Conservation (phyloP, 2,888 invertebrate genomes). For the Nemotelus nigrinus region DNA sequence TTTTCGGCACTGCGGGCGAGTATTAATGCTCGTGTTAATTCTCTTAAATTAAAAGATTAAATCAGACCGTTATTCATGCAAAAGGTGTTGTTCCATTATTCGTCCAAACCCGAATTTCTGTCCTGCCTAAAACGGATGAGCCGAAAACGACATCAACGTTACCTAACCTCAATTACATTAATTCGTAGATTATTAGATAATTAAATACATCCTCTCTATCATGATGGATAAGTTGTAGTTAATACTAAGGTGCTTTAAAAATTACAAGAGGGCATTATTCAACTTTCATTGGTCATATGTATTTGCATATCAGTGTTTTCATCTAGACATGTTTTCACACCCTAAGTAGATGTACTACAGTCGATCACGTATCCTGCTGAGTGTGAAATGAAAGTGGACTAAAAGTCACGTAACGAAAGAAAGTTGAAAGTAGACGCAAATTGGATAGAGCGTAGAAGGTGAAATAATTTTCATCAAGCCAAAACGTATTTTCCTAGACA, state of each 20-base stretch:
- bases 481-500: too few relatives aligned
- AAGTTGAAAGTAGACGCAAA: too few relatives aligned
- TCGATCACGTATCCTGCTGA: background rate
- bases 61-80: constrained; percentile 55
- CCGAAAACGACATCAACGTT: too few relatives aligned
- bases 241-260: background rate
- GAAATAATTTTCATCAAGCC: too few relatives aligned
- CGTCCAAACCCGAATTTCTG: background rate
- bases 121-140: too few relatives aligned
- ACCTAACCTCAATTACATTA: constrained; percentile 1
- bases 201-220: background rate
- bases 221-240: background rate
- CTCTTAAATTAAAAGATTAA: constrained; percentile 65
- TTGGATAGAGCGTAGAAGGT: too few relatives aligned
- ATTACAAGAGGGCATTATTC: too few relatives aligned
- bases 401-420: too few relatives aligned
- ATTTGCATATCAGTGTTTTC: constrained; percentile 6
- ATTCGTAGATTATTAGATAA: background rate
- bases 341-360: background rate
- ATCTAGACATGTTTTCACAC: constrained; percentile 20
- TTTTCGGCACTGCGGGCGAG: too few relatives aligned
- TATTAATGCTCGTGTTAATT: constrained; percentile 64
- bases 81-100: background rate
- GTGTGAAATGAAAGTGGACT: background rate
- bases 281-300: background rate